Evolutionary conservation across 2,888 invertebrate genomes (phyloP).

Genomic region (Caenorhabditis japonica): DNA sequence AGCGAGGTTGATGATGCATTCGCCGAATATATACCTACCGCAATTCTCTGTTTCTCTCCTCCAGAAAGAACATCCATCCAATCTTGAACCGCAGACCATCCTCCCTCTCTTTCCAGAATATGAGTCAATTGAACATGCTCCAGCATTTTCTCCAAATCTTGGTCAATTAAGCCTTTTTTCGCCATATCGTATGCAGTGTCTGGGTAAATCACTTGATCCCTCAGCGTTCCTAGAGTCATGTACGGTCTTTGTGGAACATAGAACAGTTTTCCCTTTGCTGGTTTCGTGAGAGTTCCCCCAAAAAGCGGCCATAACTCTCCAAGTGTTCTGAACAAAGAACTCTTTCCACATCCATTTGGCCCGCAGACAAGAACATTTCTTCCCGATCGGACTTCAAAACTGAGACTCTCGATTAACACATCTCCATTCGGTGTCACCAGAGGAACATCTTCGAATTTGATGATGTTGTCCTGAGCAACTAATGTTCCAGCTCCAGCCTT

Average conservation of each 20-base stretch:
- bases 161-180: slow-evolving; percentile 83
- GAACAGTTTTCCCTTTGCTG: slow-evolving; percentile 92
- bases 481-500: slow-evolving; percentile 64
- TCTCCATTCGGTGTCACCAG: slow-evolving; percentile 97
- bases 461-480: slow-evolving; percentile 84
- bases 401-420: slow-evolving; percentile 87
- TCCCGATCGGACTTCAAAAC: slow-evolving; percentile 86
- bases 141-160: slow-evolving; percentile 85
- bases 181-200: slow-evolving; percentile 86
- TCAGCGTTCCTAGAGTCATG: slow-evolving; percentile 92
- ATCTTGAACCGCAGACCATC: slow-evolving; percentile 82
- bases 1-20: too few species aligned
- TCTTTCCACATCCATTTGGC: slow-evolving; percentile 80
- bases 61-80: slow-evolving; percentile 85
- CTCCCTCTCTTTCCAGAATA: slow-evolving; percentile 78
- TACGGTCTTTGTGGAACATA: slow-evolving; percentile 94
- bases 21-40: too few species aligned
- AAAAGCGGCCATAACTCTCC: slow-evolving; percentile 80
- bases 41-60: slow-evolving; percentile 80
- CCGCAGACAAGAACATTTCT: slow-evolving; percentile 82
- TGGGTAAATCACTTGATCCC: slow-evolving; percentile 94
- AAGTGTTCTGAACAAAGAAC: slow-evolving; percentile 79
- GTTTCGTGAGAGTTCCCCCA: slow-evolving; percentile 86
- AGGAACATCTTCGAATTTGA: slow-evolving; percentile 91
- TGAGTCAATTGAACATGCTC: slow-evolving; percentile 79